Evolutionary conservation across 2,888 invertebrate species (phyloP), one percentile per base, ranked within the genome.

Genomic region (Octodonta nipae): DNA sequence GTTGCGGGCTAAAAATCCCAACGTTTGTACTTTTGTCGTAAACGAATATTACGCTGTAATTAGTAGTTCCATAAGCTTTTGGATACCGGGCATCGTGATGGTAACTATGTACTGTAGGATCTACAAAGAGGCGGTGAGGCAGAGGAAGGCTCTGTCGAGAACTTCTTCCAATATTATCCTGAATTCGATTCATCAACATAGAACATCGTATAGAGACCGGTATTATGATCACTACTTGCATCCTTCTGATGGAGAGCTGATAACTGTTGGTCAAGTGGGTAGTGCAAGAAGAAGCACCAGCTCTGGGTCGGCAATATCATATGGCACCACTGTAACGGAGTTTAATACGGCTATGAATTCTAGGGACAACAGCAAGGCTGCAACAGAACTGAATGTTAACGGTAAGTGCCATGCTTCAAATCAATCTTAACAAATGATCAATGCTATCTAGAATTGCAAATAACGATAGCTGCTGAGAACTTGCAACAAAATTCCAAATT

Each of bases 41-140:
- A 89, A 89, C 58, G 77, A 78, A 56, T 76, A 83, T 17, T 89
- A 88, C 55, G 87, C 86, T 5, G 71, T 89, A 35, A 80, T 89
- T 39, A 87, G 87, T 29, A 88, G 87, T 36, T 83, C 84, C 42
- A 81, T 89, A 22, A 87, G 87, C 16, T 89, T 89, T 61, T 89
- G 89, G 88, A 85, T 89, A 58, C 89, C 89, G 4, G 87, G 87
- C 45, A 60, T 87, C 33, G 86, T 89, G 15, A 89, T 89, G 89
- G 76, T 89, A 50, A 81, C 82, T 27, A 89, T 88, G 81, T 89
- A 89, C 64, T 85, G 75, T 64, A 70, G 79, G 52, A 87, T 87
- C 55, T 79, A 77, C 56, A 68, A 83, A 55, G 85, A 85, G 63
- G 85, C 86, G 2, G 77, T 85, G 7, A 66, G 85, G 25, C 85